Evolutionary conservation across 2,888 invertebrate species (phyloP), one percentile per base, ranked within the genome.

Genomic region (Pimpla rufipes): DNA sequence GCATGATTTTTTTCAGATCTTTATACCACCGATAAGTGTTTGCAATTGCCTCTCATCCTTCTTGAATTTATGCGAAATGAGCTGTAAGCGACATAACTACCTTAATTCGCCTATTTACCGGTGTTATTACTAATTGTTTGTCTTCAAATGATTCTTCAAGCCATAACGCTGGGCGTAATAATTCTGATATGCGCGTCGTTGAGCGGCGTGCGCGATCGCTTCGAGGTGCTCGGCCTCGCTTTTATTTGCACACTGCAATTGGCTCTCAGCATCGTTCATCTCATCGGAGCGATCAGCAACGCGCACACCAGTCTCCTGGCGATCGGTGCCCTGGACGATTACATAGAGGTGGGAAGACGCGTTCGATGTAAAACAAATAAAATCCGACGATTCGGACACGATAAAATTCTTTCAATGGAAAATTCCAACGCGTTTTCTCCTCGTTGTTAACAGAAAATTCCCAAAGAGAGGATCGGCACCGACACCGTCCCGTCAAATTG

Each of bases 171-270:
- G 2, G 85, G 83, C 0, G 73, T 73, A 7, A 67, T 87, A 23
- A 83, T 87, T 18, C 57, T 86, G 23, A 86, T 88, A 50, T 88
- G 87, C 35, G 87, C 86, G 10, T 80, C 83, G 8, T 68, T 88
- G 50, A 83, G 55, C 64, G 76, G 59, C 6, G 64, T 88, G 23
- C 83, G 87, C 13, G 83, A 88, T 73, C 84, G 83, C 10, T 86
- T 86, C 59, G 87, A 87, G 67, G 74, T 85, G 11, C 83, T 89
- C n/a, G 86, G 89, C 40, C 79, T 90, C 35, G 88, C 88, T 23
- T 88, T 87, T 74, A 87, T 90, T 50, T 88, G 86, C 29, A 88
- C 88, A 6, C 64, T 90, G n/a, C 90, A 90, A 59, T 50, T 90
- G 29, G 78, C 87, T 4, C 64, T 86, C 7, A 88, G 90, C 50